Conservation (phyloP, 1,140 invertebrate genomes). For the Orchestia grillus region DNA sequence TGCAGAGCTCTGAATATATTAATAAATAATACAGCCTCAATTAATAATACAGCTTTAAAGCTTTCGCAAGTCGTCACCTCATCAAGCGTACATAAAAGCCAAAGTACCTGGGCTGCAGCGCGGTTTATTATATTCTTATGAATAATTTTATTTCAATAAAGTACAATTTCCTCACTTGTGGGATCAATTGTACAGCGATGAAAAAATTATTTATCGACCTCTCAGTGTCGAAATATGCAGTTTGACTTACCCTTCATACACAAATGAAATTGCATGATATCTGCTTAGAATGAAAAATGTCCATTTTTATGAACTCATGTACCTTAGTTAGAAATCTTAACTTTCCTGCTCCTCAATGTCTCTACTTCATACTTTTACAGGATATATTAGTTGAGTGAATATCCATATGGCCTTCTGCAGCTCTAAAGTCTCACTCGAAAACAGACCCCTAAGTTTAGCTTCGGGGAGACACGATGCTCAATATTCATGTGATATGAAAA, state of each 20-base stretch:
- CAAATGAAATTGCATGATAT: too few relatives aligned
- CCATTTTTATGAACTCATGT: not conserved
- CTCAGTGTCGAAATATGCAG: not conserved
- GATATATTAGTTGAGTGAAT: not conserved
- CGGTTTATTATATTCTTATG: too few relatives aligned
- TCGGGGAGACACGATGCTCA: not conserved
- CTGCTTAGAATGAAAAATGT: not conserved
- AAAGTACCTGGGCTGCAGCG: too few relatives aligned
- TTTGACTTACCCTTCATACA: not conserved
- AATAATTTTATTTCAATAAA: too few relatives aligned
- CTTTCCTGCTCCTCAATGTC: not conserved
- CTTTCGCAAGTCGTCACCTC: too few relatives aligned
- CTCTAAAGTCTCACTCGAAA: not conserved
- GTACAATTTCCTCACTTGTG: not conserved
- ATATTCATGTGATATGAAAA: not conserved
- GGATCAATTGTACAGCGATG: not conserved
- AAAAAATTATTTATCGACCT: not conserved
- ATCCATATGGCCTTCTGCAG: not conserved
- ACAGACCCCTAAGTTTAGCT: not conserved
- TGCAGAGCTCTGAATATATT: too few relatives aligned
- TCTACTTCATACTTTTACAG: not conserved
- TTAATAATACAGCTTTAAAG: too few relatives aligned
- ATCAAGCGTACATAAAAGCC: too few relatives aligned
- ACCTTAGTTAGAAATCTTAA: not conserved
- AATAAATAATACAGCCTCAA: too few relatives aligned